A percentile compares a stretch with the other conserved stretches of the same genome.
These are phyloP conservation scores for Ornithoptera alexandrae DNA, from an alignment of 2,888 invertebrate genomes.

Conservation along the genomic window DNA sequence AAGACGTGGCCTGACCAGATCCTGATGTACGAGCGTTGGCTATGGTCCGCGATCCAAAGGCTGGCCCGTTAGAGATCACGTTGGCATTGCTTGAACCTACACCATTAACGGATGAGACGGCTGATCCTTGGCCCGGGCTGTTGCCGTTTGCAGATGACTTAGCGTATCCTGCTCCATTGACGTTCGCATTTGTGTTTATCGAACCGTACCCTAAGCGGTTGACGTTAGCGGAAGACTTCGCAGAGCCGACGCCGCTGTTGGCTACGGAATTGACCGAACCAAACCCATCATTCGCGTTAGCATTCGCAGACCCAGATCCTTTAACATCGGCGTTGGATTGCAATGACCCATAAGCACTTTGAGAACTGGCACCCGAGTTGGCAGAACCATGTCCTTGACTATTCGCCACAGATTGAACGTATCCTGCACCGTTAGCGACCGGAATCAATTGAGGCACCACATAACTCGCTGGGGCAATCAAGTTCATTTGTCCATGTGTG, in stretches of 20 bases:
- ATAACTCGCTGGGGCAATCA: conserved; percentile 32
- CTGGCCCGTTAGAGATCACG: conserved; percentile 35
- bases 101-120: conserved; percentile 44
- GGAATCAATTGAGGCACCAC: conserved; percentile 41
- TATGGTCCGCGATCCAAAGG: conserved; percentile 43
- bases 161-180: conserved; percentile 33
- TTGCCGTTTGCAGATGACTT: conserved; percentile 37
- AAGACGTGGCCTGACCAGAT: conserved; percentile 54
- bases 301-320: conserved; percentile 36
- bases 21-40: conserved; percentile 55
- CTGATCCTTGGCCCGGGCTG: conserved; percentile 40
- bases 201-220: conserved; percentile 32
- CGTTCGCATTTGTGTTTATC: conserved; percentile 36
- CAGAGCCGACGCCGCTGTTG: conserved; percentile 27
- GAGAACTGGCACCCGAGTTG: conserved; percentile 42
- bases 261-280: conserved; percentile 35
- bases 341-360: conserved; percentile 36
- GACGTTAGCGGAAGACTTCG: conserved; percentile 28
- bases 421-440: conserved; percentile 37
- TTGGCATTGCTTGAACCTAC: conserved; percentile 38
- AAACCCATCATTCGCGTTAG: conserved; percentile 32
- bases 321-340: conserved; percentile 39
- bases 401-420: conserved; percentile 42
- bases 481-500: conserved; percentile 33
- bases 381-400: conserved; percentile 53